Evolutionary conservation across 2,888 invertebrate genomes (phyloP), one percentile per base, ranked within the genome.

Genomic region (Pharmacophagus antenor): DNA sequence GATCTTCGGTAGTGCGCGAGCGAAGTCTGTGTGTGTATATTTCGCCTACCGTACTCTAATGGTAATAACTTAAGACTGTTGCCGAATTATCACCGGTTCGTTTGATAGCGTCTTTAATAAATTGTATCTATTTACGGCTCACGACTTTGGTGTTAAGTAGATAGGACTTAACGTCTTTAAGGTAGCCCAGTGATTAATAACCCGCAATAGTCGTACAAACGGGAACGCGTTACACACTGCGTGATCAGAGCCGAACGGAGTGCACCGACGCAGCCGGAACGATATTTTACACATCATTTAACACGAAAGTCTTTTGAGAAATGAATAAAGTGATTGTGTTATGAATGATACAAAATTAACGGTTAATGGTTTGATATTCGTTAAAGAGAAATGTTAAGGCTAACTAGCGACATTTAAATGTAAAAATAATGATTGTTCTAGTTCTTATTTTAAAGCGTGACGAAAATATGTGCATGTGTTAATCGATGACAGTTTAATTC

Each of bases 101-200:
- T 80, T 80, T 79, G 80, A 80, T 75, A 77, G 66, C 63, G 67
- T 67, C 70, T 71, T 74, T 82, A 76, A 84, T 82, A 84, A 84
- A 85, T 86, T 70, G 76, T 69, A 61, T 67, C 73, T 77, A 85
- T 85, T 85, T 82, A 77, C 76, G 71, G 65, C 75, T 82, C 85
- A 86, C 86, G 85, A 85, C 62, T 72, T 64, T 25, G 67, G 69
- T 65, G 66, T 64, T 70, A 65, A 63, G 64, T 65, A 58, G 64
- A 70, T 67, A 69, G 69, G 63, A 63, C 63, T 61, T 57, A 55
- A 61, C 47, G 56, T 58, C 53, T 60, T 60, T 63, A 52, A 67
- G 65, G 69, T 65, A 65, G 66, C 62, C 56, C 59, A n/a, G 61
- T 66, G 67, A 72, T 73, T 63, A 69, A 66, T 65, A 60, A 27